phyloP scores from a whole-genome alignment of 2,113 vertebrate species.

The Periophthalmodon schlosseri region DNA sequence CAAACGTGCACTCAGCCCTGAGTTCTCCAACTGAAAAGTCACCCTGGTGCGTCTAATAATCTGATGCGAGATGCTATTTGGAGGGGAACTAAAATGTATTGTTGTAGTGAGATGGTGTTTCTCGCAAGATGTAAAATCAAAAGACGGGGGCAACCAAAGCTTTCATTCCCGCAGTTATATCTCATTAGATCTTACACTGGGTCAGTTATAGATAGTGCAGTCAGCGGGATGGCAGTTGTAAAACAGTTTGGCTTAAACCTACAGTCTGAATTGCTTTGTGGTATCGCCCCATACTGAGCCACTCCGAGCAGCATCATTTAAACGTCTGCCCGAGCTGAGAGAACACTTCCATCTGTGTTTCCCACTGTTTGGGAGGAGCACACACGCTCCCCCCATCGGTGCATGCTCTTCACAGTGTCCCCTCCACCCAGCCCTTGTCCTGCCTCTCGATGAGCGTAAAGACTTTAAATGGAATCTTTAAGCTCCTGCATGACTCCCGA shows the following conservation, averaged over 20 bases:
- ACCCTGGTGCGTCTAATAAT: conserved; percentile 24
- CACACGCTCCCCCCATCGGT: conserved; percentile 69
- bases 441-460: conserved; percentile 59
- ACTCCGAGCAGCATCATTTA: conserved; percentile 64
- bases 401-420: conserved; percentile 62
- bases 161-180: background rate
- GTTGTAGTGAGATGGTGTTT: background rate
- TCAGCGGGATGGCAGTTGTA: conserved; percentile 21
- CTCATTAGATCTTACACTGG: background rate
- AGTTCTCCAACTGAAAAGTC: conserved; percentile 71
- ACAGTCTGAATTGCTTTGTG: conserved; percentile 30
- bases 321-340: conserved; percentile 66
- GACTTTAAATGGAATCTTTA: conserved; percentile 76
- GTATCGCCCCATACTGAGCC: conserved; percentile 64
- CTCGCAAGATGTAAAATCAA: background rate
- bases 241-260: conserved; percentile 39
- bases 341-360: conserved; percentile 74
- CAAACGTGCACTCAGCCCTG: conserved; percentile 63
- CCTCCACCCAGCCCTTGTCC: conserved; percentile 19
- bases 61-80: conserved; percentile 1
- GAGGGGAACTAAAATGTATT: background rate
- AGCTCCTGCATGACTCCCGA: conserved; percentile 71
- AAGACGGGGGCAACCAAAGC: background rate
- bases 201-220: background rate
- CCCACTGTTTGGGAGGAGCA: conserved; percentile 56